Evolutionary conservation across 2,113 vertebrate genomes (phyloP), one percentile per base, ranked within the genome.

Genomic region (Illadopsis cleaveri): DNA sequence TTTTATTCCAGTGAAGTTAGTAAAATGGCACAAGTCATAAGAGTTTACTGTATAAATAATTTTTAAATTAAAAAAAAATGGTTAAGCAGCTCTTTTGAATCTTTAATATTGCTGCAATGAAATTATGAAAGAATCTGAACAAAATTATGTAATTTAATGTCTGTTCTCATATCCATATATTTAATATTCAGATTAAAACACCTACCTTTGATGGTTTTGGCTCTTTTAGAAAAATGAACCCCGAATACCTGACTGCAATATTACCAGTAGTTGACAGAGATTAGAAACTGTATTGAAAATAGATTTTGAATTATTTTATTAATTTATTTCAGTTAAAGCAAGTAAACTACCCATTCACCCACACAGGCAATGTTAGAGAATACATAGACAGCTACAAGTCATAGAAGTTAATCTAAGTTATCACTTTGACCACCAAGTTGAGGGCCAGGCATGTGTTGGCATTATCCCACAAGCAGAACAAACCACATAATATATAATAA

Each of bases 1-100:
- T 95, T 95, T 82, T 80, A 68, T 50, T 53, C 23, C 9, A 30
- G 22, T 57, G 35, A 93, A 77, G 23, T 83, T 93, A 83, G 54
- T 80, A 69, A 88, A 90, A 77, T 65, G 23, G 45, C 42, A 58
- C 37, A 30, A 76, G 16, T 87, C 35, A 30, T 62, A 50, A 73
- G 71, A 40, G 31, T 90, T 93, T 86, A 42, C 33, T 45, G 15
- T 37, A 33, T 53, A 61, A 82, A 80, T 86, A 2, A 77, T 70
- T 90, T 54, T 58, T 9, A 61, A 72, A 54, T 54, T 73, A 57
- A 47, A 2, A 8, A 45, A 27, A 80, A 61, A 7, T 56, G 15
- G 13, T 72, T 69, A 73, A 45, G 6, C 15, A 37, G 33, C 47
- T 82, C n/a, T 68, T 78, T 45, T 68, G 37, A 75, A 24, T 85